Base-by-base conservation (phyloP, 53 echinoderm and acorn worm species). In the Mesocentrotus franciscanus region DNA sequence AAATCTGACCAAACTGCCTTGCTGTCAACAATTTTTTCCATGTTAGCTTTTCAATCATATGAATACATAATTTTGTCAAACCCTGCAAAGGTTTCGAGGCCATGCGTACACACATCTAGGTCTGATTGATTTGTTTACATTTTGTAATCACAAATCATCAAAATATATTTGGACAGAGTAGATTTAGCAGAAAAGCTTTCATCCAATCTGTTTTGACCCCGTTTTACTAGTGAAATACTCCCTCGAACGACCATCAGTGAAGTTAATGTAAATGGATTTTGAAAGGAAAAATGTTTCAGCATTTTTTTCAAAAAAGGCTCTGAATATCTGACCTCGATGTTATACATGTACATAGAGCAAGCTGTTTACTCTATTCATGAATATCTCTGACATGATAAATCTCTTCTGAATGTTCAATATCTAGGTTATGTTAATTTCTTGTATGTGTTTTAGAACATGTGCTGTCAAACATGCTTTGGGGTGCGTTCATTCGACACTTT, bases 91-190 rank as follows among this genome's bases (percentile, higher is more conserved):
- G 26, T 87, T 72, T 87, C 58, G 13, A 87, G 58, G 58, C 87
- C 57, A n/a, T 84, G 34, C 71, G 7, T 71, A 26, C 62, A 72
- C 6, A 16, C 64, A 64, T 10, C 72, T 8, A 87, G 87, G 57
- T 57, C n/a, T 87, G 87, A 58, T 87, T 87, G 87, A 56, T 87
- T 4, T 87, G 87, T 87, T 87, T 84, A 84, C 49, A 84, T 84
- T 84, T 84, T 87, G 87, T n/a, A 56, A 87, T 58, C 58, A 57
- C 56, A 87, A 57, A 13, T 87, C 87, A 87, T 87, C 57, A 56
- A 57, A 57, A 87, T 87, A 87, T 10, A 57, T 87, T 58, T 12
- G 58, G 58, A 58, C 27, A 58, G 87, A 87, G 57, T 24, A 29
- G 87, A 12, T 87, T 57, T 8, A 10, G 29, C n/a, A 87, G 87